Base-by-base conservation (phyloP, 2,888 invertebrate genomes). In the Eupithecia subfuscata region DNA sequence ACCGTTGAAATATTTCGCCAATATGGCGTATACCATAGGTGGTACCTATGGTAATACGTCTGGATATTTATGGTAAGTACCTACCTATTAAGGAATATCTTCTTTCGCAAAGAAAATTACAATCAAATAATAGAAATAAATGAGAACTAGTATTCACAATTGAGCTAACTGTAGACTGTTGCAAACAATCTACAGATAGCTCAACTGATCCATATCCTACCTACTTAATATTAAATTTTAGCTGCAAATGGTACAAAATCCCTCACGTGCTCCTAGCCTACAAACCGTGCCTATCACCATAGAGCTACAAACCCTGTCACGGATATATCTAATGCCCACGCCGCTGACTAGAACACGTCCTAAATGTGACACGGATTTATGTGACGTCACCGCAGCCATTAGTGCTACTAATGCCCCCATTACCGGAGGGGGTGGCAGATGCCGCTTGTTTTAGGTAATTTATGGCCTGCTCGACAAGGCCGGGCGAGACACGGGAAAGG, bases 391-490 rank as follows among this genome's bases (percentile, higher is more conserved):
- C 90, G 91, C 85, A 84, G 88, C 93, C 94, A 94, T 94, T 94
- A 95, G 94, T 91, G 89, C 88, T 90, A 90, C 94, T 94, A 94
- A 94, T 94, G 94, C 93, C 85, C 86, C 92, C 93, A 93, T 94
- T 94, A 94, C 92, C 91, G 92, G 88, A 84, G 85, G 84, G 81
- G 85, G 86, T 87, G 90, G 90, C 94, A 94, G 93, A 93, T 94
- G 94, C 90, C 91, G 93, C 95, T 94, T 95, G 95, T 95, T 95
- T 94, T 93, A 92, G 87, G 90, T 94, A 94, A 95, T 95, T 94
- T 95, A 94, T 94, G 90, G 89, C 86, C 85, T 84, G 84, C 87
- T 84, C 89, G 90, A 89, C 92, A 90, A 87, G 88, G 86, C 88
- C 87, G 68, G 68, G 68, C 25, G 68, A 68, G 68, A 84, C 87